Base-by-base conservation (phyloP, 1,140 invertebrate genomes). In the Phymastichus coffea region DNA sequence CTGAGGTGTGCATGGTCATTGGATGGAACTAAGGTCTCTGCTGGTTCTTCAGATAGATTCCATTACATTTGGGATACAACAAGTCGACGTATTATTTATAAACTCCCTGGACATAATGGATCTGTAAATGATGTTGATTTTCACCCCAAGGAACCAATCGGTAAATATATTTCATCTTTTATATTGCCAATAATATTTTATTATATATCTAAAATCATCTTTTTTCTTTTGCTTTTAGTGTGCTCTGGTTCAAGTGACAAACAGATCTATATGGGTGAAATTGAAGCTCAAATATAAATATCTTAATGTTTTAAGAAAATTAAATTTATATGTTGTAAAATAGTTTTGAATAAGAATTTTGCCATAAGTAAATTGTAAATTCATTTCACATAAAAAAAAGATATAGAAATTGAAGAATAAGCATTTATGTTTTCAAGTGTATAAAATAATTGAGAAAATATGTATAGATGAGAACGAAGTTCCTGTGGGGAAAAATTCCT, bases 21-120 rank as follows among this genome's bases (percentile, higher is more conserved):
- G 25, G 86, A 93, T 85, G 93, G 93, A 71, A 86, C 83, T 56
- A 85, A 86, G 73, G 84, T 94, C 25, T 86, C 91, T 3, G 89
- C 92, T 0, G 98, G 98, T 0, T 98, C 95, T 8, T 89, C 95
- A 3, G 98, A 99, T 78, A 83, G 97, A 43, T 95, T 90, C 81
- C 90, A 98, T 8, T 98, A 99, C 75, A 84, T 99, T 43, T 99
- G 97, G 97, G 95, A 99, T 77, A 95, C 94, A 2, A 94, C 91
- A 2, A 88, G 89, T 4, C 80, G 95, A 40, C 84, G 92, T 51
- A 93, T 99, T 67, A 76, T 98, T 3, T 99, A 99, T 78, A 98
- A 97, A 81, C 82, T 99, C 51, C 97, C 98, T 1, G 98, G 98
- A 0, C 98, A 99, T 77, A 93, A 94, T 77, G 98, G 97, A 19